A percentile compares a stretch with the other conserved stretches of the same genome.
Evolutionary conservation across 2,888 invertebrate species (phyloP).

Genomic region (Ceriagrion tenellum): DNA sequence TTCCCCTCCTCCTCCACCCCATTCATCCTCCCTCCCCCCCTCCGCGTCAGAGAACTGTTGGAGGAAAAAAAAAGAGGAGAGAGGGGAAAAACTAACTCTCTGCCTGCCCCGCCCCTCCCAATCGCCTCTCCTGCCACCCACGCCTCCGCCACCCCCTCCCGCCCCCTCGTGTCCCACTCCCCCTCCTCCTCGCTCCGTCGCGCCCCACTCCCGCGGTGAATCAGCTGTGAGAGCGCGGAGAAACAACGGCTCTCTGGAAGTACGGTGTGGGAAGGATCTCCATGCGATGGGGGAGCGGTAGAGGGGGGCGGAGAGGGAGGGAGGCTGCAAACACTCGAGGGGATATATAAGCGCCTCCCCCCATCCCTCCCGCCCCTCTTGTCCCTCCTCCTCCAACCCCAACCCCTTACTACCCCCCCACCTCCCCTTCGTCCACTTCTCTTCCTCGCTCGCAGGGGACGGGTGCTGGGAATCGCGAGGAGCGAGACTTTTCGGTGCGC

Average conservation of each 20-base stretch:
- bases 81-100: neutral
- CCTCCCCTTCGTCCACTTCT: neutral
- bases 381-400: neutral
- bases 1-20: neutral
- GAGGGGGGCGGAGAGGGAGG: neutral
- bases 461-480: slow-evolving; percentile 10
- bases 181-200: neutral
- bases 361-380: neutral
- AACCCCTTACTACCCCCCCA: neutral
- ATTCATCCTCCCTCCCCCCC: neutral
- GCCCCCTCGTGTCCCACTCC: neutral
- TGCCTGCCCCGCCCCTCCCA: neutral
- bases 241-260: slow-evolving; percentile 1
- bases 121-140: too few relatives aligned
- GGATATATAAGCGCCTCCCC: neutral
- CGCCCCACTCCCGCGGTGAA: neutral
- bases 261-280: neutral
- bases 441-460: neutral
- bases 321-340: neutral
- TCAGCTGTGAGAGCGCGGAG: slow-evolving; percentile 19
- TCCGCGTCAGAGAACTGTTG: neutral
- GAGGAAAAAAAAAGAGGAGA: neutral
- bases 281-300: neutral
- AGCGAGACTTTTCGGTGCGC: slow-evolving; percentile 3
- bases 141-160: neutral